Evolutionary conservation across 2,797 vertebrate genomes (phyloP).

Genomic region (Basileuterus tristriatus): DNA sequence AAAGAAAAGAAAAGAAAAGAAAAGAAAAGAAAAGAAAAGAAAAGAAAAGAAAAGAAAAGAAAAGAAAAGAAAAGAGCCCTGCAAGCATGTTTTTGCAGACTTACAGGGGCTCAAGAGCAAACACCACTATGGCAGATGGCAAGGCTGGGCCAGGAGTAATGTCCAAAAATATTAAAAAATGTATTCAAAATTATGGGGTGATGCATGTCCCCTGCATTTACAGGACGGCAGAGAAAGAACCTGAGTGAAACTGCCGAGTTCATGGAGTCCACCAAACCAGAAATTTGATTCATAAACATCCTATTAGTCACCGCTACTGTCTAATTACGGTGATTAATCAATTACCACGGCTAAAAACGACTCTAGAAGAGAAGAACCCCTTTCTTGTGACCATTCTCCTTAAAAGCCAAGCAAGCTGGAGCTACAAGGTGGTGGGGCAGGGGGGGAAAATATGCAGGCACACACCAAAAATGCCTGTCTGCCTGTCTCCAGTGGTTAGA

Average conservation of each 20-base stretch:
- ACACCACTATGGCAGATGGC: not conserved
- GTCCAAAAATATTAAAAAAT: not conserved
- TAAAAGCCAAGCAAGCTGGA: slow-evolving; percentile 15
- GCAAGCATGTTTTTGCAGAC: not conserved
- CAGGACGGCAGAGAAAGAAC: not conserved
- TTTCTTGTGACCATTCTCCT: slow-evolving; percentile 15
- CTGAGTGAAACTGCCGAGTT: slow-evolving; percentile 20
- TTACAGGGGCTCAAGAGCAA: not conserved
- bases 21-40: not conserved
- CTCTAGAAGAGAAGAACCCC: not conserved
- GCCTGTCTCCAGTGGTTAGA: slow-evolving; percentile 75
- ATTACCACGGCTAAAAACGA: slow-evolving; percentile 33
- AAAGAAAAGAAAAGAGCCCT: not conserved
- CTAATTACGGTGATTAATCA: slow-evolving; percentile 60
- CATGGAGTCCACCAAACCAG: slow-evolving; percentile 9
- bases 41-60: not conserved
- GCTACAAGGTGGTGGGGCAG: not conserved
- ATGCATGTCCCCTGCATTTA: not conserved
- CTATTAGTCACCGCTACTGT: slow-evolving; percentile 53
- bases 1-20: too few species aligned
- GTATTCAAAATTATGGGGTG: not conserved
- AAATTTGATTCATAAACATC: slow-evolving; percentile 45
- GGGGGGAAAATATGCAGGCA: not conserved
- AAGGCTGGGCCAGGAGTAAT: not conserved
- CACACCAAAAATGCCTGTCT: slow-evolving; percentile 73